Evolutionary conservation across 2,797 vertebrate genomes (phyloP).

Genomic region (Anomalospiza imberbis): DNA sequence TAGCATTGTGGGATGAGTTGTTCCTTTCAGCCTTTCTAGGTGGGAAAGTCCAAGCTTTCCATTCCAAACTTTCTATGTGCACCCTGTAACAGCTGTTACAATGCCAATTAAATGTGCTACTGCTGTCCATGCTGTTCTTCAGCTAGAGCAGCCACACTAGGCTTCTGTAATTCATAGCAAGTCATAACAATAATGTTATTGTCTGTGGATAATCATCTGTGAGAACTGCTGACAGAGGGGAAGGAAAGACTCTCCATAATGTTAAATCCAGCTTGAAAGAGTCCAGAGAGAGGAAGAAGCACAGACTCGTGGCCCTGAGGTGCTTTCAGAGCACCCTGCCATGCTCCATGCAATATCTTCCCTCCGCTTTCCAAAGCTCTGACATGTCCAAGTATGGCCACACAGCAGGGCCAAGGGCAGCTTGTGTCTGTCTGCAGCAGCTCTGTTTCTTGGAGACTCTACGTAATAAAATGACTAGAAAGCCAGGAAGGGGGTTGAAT

Average conservation of each 20-base stretch:
- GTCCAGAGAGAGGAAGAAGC: not conserved
- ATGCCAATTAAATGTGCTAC: not conserved
- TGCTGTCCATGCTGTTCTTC: not conserved
- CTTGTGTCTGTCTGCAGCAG: not conserved
- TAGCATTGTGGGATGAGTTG: rapidly evolving
- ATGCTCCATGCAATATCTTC: not conserved
- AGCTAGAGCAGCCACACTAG: not conserved
- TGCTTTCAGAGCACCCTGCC: not conserved
- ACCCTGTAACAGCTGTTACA: not conserved
- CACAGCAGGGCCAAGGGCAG: not conserved
- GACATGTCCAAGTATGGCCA: not conserved
- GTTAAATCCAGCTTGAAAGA: not conserved
- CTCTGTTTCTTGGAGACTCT: not conserved
- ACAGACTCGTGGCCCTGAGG: not conserved
- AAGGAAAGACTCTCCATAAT: not conserved
- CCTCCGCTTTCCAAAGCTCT: not conserved
- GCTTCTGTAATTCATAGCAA: not conserved
- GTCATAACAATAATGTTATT: not conserved
- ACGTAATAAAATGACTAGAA: not conserved
- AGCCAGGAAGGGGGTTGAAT: not conserved
- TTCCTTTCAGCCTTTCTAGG: not conserved
- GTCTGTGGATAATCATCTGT: not conserved
- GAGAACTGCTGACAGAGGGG: not conserved
- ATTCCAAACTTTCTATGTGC: rapidly evolving
- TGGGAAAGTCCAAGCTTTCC: not conserved